phyloP scores from a whole-genome alignment of 2,888 invertebrate species.

The Caenorhabditis doughertyi region DNA sequence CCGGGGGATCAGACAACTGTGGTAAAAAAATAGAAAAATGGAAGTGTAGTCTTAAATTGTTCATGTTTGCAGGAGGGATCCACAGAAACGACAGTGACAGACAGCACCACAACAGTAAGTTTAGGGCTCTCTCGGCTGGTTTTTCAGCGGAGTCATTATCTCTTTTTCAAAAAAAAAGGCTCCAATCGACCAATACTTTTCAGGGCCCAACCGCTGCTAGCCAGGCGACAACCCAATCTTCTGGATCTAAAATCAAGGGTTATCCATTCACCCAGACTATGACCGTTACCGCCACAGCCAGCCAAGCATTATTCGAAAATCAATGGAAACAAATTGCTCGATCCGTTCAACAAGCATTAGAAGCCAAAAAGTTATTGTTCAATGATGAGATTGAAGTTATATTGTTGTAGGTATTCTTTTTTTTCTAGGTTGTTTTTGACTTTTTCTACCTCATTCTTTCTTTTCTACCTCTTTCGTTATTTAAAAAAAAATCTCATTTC shows the following conservation, averaged over 20 bases:
- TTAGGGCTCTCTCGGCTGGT: too few species aligned
- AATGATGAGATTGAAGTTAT: conserved; percentile 45
- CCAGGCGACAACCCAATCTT: too few species aligned
- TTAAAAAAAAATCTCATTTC: conserved; percentile 19
- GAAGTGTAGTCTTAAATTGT: not conserved
- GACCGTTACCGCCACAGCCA: conserved; percentile 34
- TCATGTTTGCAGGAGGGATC: too few species aligned
- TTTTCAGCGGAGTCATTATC: too few species aligned
- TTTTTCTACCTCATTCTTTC: not conserved
- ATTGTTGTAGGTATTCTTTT: not conserved
- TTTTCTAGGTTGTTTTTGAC: not conserved
- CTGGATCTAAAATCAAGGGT: conserved; percentile 26
- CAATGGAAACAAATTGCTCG: conserved; percentile 53
- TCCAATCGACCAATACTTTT: too few species aligned
- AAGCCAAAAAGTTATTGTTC: conserved; percentile 47
- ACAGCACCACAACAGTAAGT: too few species aligned
- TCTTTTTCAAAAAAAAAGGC: too few species aligned
- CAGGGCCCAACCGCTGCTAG: too few species aligned
- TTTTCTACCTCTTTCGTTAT: conserved; percentile 4
- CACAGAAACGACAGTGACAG: too few species aligned
- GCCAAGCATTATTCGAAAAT: conserved; percentile 11
- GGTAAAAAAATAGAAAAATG: not conserved
- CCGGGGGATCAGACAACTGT: conserved; percentile 8
- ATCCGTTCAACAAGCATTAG: conserved; percentile 41
- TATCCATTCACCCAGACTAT: conserved; percentile 34